Evolutionary conservation across 1,140 invertebrate species (phyloP).

Genomic region (Coelopa frigida): DNA sequence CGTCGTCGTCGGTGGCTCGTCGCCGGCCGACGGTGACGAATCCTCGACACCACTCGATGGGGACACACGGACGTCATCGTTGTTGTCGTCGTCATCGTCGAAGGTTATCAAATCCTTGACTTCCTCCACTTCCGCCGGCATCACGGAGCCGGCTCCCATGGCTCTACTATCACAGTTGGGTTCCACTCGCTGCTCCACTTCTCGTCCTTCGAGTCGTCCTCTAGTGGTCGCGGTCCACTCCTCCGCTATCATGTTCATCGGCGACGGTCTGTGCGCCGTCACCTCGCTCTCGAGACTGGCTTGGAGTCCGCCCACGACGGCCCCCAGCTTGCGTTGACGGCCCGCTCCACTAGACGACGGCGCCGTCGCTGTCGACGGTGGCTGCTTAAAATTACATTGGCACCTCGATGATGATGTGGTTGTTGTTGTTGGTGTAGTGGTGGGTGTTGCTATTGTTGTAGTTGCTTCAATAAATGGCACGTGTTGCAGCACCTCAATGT

Average conservation of each 20-base stretch:
- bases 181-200: no score
- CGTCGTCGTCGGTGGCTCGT: conserved; percentile 22
- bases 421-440: no score
- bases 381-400: no score
- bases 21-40: neutral
- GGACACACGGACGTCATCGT: neutral
- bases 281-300: conserved; percentile 3
- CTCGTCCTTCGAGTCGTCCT: no score
- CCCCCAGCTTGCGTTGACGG: conserved; percentile 6
- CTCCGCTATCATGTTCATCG: neutral
- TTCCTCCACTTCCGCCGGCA: conserved; percentile 23
- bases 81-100: conserved; percentile 25
- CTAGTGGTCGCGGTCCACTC: no score
- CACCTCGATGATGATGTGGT: no score
- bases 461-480: neutral
- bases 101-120: conserved; percentile 38
- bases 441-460: no score
- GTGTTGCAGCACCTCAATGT: neutral
- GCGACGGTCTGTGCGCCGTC: neutral
- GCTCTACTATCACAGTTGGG: conserved; percentile 15
- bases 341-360: neutral
- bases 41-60: neutral
- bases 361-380: neutral
- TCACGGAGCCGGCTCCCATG: conserved; percentile 31
- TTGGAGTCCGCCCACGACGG: conserved; percentile 2